Evolutionary conservation across 2,113 vertebrate species (phyloP).

Genomic region (Tragelaphus buxtoni): DNA sequence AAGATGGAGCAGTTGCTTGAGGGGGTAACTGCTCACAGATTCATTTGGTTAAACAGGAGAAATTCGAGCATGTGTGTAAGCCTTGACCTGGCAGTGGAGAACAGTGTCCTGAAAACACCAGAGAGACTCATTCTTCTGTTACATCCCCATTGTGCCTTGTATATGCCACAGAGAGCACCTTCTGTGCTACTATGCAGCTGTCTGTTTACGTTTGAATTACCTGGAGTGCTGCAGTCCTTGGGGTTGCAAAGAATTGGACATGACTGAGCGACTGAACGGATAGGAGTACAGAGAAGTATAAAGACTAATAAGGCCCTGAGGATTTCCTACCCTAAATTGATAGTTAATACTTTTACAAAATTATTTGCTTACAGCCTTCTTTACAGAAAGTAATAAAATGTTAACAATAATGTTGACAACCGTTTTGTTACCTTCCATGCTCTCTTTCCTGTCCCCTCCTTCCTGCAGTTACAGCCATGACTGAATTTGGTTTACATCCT

Average conservation of each 20-base stretch:
- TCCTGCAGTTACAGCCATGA: neutral
- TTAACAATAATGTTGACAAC: neutral
- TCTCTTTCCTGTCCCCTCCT: neutral
- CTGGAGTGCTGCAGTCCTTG: neutral
- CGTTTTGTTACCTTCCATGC: neutral
- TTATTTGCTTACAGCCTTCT: neutral
- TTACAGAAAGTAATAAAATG: neutral
- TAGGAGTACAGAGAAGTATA: neutral
- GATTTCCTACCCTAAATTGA: neutral
- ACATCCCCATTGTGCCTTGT: neutral
- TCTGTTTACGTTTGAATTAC: neutral
- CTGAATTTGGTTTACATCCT: neutral
- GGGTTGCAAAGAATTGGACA: neutral
- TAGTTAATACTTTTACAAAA: neutral
- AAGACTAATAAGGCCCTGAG: neutral
- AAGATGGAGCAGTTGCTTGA: neutral
- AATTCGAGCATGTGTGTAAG: neutral
- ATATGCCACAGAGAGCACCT: neutral
- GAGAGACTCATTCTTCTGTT: neutral
- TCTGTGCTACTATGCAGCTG: no score
- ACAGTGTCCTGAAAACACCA: neutral
- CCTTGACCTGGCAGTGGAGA: neutral
- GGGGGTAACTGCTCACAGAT: neutral
- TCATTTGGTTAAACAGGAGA: neutral
- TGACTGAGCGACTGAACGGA: neutral